Evolutionary conservation across 2,113 vertebrate species (phyloP).

Genomic region (Alectura lathami): DNA sequence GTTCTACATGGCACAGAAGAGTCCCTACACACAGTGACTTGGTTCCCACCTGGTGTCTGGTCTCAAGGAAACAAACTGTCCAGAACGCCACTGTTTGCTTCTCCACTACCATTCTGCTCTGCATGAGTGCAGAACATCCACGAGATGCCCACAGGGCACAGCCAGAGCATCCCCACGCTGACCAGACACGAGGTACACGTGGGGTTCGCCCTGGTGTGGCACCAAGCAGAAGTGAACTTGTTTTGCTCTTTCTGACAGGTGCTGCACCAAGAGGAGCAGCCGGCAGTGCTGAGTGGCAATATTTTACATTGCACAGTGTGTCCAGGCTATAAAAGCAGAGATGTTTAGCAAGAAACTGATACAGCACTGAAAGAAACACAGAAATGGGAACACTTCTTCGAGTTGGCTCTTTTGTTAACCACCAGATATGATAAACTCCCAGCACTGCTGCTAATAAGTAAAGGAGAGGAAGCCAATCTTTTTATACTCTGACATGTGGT

Average conservation of each 20-base stretch:
- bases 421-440: conserved; percentile 4
- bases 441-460: conserved; percentile 7
- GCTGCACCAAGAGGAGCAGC: not conserved
- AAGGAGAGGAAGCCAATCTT: conserved; percentile 7
- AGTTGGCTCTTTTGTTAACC: conserved; percentile 34
- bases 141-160: rapidly evolving
- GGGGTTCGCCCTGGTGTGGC: not conserved
- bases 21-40: not conserved
- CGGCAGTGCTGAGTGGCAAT: not conserved
- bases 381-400: not conserved
- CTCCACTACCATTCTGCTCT: not conserved
- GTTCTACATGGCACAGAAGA: not conserved
- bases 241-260: not conserved
- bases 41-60: not conserved
- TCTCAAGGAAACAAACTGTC: not conserved
- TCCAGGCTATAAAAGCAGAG: not conserved
- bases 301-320: rapidly evolving
- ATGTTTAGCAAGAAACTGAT: not conserved
- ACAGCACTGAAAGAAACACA: not conserved
- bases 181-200: rapidly evolving
- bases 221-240: not conserved
- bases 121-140: not conserved
- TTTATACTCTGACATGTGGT: not conserved
- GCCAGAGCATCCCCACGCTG: not conserved
- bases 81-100: rapidly evolving